Percentiles rank a stretch among this genome's conserved stretches.
phyloP scores from a whole-genome alignment of 2,797 vertebrate genomes.

The Danio choprae region DNA sequence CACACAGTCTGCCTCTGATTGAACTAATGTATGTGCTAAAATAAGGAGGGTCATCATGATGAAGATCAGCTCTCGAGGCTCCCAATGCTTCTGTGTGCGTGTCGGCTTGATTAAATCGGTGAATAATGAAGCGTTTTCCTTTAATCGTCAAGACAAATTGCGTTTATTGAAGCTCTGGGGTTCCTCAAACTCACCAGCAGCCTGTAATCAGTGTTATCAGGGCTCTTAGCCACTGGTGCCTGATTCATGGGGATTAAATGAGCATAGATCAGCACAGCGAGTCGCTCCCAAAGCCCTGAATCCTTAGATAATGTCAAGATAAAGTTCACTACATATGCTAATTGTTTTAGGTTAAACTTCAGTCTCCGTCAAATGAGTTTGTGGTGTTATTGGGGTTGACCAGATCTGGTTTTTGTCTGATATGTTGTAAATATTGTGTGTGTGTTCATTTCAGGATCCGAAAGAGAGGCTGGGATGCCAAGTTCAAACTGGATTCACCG shows the following conservation, averaged over 20 bases:
- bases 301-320: background rate
- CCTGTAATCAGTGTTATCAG: slow-evolving; percentile 39
- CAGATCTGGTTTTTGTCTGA: slow-evolving; percentile 9
- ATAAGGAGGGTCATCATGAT: slow-evolving; percentile 29
- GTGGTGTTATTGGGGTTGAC: background rate
- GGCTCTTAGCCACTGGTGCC: slow-evolving; percentile 17
- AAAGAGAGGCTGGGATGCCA: slow-evolving; percentile 97
- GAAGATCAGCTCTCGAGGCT: slow-evolving; percentile 2
- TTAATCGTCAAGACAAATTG: slow-evolving; percentile 47
- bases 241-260: slow-evolving; percentile 38
- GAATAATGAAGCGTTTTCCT: slow-evolving; percentile 36
- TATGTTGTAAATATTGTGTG: slow-evolving; percentile 15
- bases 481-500: slow-evolving; percentile 91
- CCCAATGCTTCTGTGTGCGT: background rate
- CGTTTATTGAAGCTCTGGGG: slow-evolving; percentile 24
- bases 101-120: slow-evolving; percentile 31
- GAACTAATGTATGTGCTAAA: slow-evolving; percentile 16
- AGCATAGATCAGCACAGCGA: slow-evolving; percentile 17
- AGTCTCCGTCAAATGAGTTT: background rate
- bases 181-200: slow-evolving; percentile 18
- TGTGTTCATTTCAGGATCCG: slow-evolving; percentile 85
- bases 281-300: background rate
- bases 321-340: background rate
- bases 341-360: slow-evolving; percentile 3
- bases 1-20: background rate